Conservation (phyloP, 2,797 vertebrate species). For the Periparus ater region DNA sequence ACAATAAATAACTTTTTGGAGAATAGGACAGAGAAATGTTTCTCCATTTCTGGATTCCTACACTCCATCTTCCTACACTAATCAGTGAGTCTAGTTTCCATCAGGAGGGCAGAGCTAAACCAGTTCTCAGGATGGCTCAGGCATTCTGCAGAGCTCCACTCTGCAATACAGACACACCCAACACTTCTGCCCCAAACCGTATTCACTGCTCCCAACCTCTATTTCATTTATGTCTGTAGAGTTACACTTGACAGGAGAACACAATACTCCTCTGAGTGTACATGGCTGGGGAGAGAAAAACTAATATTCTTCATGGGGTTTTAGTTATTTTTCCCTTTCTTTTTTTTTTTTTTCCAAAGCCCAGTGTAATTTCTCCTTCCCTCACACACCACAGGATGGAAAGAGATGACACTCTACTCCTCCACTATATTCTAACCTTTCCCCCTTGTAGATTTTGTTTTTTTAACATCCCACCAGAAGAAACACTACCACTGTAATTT, state of each 20-base stretch:
- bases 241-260: not conserved
- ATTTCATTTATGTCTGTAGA: not conserved
- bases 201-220: not conserved
- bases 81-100: not conserved
- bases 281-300: not conserved
- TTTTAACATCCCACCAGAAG: not conserved
- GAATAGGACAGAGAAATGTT: too few species aligned
- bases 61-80: not conserved
- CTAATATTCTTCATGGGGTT: not conserved
- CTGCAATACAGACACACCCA: not conserved
- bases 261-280: not conserved
- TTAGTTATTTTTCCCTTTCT: not conserved
- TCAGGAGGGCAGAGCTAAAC: not conserved
- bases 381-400: not conserved
- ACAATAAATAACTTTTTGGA: too few species aligned
- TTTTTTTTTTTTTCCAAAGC: not conserved
- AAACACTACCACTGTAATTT: not conserved
- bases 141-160: not conserved
- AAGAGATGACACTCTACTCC: not conserved
- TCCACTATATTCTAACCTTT: not conserved
- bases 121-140: not conserved
- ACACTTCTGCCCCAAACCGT: fast-evolving
- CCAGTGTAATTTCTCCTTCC: not conserved
- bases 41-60: too few species aligned
- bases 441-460: not conserved